These are phyloP conservation scores for Venusia cambrica DNA, from an alignment of 2,888 invertebrate genomes.

Conservation along the genomic window DNA sequence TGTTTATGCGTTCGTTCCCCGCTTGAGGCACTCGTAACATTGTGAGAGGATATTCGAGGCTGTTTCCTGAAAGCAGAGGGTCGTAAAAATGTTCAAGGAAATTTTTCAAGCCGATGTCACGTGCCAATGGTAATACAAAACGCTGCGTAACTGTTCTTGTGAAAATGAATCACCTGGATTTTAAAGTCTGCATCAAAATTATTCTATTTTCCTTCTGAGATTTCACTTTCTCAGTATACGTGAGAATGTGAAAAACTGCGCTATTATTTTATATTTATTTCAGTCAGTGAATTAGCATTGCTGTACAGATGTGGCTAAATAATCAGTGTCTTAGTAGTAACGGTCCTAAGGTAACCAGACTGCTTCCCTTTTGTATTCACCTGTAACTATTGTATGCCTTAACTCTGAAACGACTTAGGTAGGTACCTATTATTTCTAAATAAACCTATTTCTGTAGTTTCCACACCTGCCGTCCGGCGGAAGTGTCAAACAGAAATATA, in stretches of 20 bases:
- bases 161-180: conserved; percentile 21
- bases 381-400: too few relatives aligned
- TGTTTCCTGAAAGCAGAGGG: conserved; percentile 28
- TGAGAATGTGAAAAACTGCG: too few relatives aligned
- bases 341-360: too few relatives aligned
- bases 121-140: conserved; percentile 27
- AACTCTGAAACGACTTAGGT: too few relatives aligned
- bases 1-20: conserved; percentile 35
- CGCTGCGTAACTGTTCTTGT: conserved; percentile 21
- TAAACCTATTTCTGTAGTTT: conserved; percentile 15
- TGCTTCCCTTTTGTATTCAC: too few relatives aligned
- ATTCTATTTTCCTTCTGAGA: conserved; percentile 12
- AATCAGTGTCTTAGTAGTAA: too few relatives aligned
- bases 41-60: conserved; percentile 19
- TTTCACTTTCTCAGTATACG: too few relatives aligned
- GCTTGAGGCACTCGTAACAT: conserved; percentile 32
- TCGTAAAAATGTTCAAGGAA: conserved; percentile 38
- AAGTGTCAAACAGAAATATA: conserved; percentile 30
- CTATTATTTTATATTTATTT: too few relatives aligned
- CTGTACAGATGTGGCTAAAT: too few relatives aligned
- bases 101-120: conserved; percentile 33
- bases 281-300: too few relatives aligned
- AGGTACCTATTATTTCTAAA: too few relatives aligned
- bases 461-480: conserved; percentile 37
- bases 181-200: conserved; percentile 12